Evolutionary conservation across 2,797 vertebrate species (phyloP).

Genomic region (Adelosebastes latens): DNA sequence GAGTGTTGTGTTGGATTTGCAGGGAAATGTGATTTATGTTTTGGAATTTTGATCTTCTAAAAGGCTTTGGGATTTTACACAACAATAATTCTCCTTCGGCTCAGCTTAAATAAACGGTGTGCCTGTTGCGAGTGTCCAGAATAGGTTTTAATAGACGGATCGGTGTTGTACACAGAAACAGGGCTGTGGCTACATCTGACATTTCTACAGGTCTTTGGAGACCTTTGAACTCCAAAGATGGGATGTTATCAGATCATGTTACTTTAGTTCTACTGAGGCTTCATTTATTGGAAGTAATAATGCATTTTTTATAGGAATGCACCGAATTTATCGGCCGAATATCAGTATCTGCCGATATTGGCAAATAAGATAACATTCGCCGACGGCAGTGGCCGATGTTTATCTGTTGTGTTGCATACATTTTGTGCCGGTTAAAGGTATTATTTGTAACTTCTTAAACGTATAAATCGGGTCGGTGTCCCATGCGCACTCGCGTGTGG

Average conservation of each 20-base stretch:
- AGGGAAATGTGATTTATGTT: constrained; percentile 77
- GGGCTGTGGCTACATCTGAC: background rate
- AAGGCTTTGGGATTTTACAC: constrained; percentile 81
- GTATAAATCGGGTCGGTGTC: too few relatives aligned
- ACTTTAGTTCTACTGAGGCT: constrained; percentile 1
- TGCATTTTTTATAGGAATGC: constrained; percentile 1
- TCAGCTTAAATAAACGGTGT: constrained; percentile 79
- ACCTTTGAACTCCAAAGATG: constrained; percentile 20
- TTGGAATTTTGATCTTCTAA: constrained; percentile 83
- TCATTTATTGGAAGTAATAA: background rate
- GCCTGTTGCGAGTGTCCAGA: constrained; percentile 73
- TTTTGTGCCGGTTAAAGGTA: too few relatives aligned
- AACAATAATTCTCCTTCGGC: constrained; percentile 81
- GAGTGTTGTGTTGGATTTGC: constrained; percentile 62
- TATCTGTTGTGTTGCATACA: too few relatives aligned
- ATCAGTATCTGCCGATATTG: too few relatives aligned
- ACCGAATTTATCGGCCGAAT: too few relatives aligned
- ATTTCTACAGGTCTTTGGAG: constrained; percentile 4
- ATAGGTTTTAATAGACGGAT: constrained; percentile 74
- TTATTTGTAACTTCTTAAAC: too few relatives aligned
- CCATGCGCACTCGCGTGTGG: too few relatives aligned
- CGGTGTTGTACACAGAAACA: constrained; percentile 33
- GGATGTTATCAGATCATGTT: constrained; percentile 36
- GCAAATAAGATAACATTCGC: too few relatives aligned
- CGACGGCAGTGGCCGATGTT: too few relatives aligned